These are phyloP conservation scores for Cydia fagiglandana DNA, from an alignment of 1,140 invertebrate species.

Conservation along the genomic window DNA sequence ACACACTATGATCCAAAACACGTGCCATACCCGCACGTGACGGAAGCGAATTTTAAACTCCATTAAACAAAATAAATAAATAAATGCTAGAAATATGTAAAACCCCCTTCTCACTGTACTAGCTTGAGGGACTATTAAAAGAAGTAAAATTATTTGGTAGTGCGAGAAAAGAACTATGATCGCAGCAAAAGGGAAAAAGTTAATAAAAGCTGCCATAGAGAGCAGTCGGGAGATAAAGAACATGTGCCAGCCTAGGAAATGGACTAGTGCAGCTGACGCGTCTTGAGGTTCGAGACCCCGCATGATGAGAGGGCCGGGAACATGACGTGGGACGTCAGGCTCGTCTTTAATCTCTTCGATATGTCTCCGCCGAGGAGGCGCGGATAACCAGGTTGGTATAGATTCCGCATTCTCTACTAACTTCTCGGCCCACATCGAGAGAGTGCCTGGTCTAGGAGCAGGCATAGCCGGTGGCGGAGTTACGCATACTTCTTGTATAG, in stretches of 20 bases:
- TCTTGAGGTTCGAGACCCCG: slow-evolving; percentile 85
- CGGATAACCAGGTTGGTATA: slow-evolving; percentile 66
- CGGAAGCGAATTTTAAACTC: slow-evolving; percentile 88
- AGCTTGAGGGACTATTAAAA: slow-evolving; percentile 81
- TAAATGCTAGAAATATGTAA: slow-evolving; percentile 83
- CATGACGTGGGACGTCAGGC: slow-evolving; percentile 59
- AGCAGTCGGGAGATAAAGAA: slow-evolving; percentile 84
- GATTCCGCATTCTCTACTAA: slow-evolving; percentile 69
- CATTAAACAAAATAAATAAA: slow-evolving; percentile 86
- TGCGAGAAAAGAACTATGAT: slow-evolving; percentile 80
- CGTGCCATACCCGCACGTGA: slow-evolving; percentile 83
- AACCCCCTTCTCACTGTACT: slow-evolving; percentile 78
- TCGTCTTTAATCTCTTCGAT: slow-evolving; percentile 63
- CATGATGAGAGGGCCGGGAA: slow-evolving; percentile 53
- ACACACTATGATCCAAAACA: slow-evolving; percentile 82
- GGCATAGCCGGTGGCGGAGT: slow-evolving; percentile 58
- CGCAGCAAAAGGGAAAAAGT: slow-evolving; percentile 83
- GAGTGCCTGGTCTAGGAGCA: slow-evolving; percentile 61
- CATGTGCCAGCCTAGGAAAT: slow-evolving; percentile 86
- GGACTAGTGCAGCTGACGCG: slow-evolving; percentile 81
- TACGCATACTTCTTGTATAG: slow-evolving; percentile 62
- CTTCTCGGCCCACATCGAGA: slow-evolving; percentile 70
- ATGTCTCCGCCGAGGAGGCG: slow-evolving; percentile 63
- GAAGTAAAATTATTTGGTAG: slow-evolving; percentile 81
- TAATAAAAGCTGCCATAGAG: slow-evolving; percentile 84